A percentile compares a stretch with the other conserved stretches of the same genome.
phyloP scores from a whole-genome alignment of 2,888 invertebrate genomes.

The Myopa tessellatipennis region DNA sequence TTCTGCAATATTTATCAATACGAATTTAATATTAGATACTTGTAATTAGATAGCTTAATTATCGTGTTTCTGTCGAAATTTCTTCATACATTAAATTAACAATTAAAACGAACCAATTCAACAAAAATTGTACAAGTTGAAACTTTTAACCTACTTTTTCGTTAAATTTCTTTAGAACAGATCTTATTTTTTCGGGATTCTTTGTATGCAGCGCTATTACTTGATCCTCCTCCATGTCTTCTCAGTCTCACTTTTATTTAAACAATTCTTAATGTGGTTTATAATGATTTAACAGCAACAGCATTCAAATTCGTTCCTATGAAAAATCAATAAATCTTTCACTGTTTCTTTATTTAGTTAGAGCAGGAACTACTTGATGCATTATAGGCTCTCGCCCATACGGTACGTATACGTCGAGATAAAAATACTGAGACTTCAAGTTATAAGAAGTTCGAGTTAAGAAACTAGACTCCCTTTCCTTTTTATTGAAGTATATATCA shows the following conservation, averaged over 20 bases:
- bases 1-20: slow-evolving; percentile 54
- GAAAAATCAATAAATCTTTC: too few species aligned
- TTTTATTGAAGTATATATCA: neutral
- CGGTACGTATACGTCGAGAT: too few species aligned
- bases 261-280: neutral
- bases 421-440: too few species aligned
- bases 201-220: slow-evolving; percentile 58
- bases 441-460: too few species aligned
- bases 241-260: neutral
- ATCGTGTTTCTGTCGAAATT: neutral
- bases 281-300: too few species aligned
- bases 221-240: slow-evolving; percentile 61
- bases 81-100: neutral
- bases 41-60: neutral
- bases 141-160: slow-evolving; percentile 55
- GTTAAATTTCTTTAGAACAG: slow-evolving; percentile 60
- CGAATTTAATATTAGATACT: neutral
- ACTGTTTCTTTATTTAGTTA: neutral
- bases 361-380: neutral
- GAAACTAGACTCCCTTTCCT: neutral
- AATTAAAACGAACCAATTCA: neutral
- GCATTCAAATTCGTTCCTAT: too few species aligned
- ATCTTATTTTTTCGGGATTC: slow-evolving; percentile 56
- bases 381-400: neutral
- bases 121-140: slow-evolving; percentile 13